Evolutionary conservation across 2,113 vertebrate genomes (phyloP), one percentile per base, ranked within the genome.

Genomic region (Gymnogyps californianus): DNA sequence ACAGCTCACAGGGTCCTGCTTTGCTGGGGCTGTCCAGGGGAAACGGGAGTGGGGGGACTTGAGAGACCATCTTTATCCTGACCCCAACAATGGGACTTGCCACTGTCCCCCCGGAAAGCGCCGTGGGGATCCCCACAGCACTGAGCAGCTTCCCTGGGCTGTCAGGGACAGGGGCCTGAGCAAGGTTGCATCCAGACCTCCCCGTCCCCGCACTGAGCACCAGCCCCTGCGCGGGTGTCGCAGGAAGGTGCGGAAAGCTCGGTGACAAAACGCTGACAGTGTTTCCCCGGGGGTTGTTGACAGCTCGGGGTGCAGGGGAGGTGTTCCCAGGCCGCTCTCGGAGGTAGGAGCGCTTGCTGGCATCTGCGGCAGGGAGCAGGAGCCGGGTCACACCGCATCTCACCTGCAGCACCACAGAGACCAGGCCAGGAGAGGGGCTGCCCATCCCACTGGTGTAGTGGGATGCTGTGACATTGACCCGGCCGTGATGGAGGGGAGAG

Each of bases 391-490:
- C 69, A 7, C 17, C 2, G 2, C 20, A 5, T 36, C 32, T 49
- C 46, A 6, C 40, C 36, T 21, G 36, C 4, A 22, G 34, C 66
- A 10, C 40, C 46, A 0, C 34, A 5, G 40, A 13, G 38, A 44
- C 13, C 12, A 7, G 26, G 10, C 26, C 11, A 7, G 62, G 49
- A 81, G 70, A 42, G 36, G 51, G 21, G 28, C 59, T 62, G 55
- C n/a, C 51, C 3, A 0, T 54, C 77, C 64, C 5, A 3, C 46
- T 58, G 86, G 40, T 4, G 0, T 4, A 44, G 57, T 2, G 21
- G 54, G 47, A 16, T 21, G n/a, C 55, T 29, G 69, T 24, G 46
- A 24, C 10, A 4, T 4, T n/a, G 44, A 22, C 10, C 51, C 62
- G 58, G 31, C 10, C 6, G 66, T 11, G 87, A 32, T 2, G 26